phyloP scores from a whole-genome alignment of 1,140 invertebrate species.

The Diachasma alloeum region DNA sequence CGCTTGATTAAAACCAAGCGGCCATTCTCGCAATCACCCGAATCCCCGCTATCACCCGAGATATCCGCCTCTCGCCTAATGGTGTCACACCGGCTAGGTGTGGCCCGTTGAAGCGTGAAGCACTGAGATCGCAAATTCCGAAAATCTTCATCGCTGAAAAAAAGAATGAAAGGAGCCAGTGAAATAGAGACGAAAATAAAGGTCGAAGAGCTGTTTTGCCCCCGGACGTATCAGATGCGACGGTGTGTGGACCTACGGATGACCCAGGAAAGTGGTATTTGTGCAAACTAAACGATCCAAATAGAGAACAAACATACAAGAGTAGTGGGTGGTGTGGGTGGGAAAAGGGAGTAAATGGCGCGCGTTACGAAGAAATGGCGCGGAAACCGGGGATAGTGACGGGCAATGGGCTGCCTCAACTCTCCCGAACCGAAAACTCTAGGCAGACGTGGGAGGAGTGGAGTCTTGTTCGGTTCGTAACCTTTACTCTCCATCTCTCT shows the following conservation, averaged over 20 bases:
- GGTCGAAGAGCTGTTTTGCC: not conserved
- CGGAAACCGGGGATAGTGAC: conserved; percentile 65
- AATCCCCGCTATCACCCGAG: not conserved
- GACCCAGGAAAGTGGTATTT: conserved; percentile 57
- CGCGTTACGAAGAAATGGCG: conserved; percentile 65
- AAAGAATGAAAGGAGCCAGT: conserved; percentile 22
- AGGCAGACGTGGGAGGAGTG: conserved; percentile 57
- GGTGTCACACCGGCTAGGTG: conserved; percentile 21
- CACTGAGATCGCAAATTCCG: conserved; percentile 45
- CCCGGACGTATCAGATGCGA: conserved; percentile 7
- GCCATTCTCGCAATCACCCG: not conserved
- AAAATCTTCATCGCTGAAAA: conserved; percentile 45
- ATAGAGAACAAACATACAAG: conserved; percentile 59
- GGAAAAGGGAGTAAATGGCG: conserved; percentile 65
- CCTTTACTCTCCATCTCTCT: conserved; percentile 24
- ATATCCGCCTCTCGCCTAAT: conserved; percentile 14
- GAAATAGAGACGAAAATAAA: not conserved
- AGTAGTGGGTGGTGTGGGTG: conserved; percentile 37
- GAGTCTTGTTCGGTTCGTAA: conserved; percentile 29
- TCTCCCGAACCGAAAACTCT: conserved; percentile 54
- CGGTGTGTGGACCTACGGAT: conserved; percentile 18
- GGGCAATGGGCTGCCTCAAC: conserved; percentile 57
- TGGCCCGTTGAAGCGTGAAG: conserved; percentile 25
- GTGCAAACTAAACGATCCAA: conserved; percentile 63
- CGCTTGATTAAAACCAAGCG: conserved; percentile 21